phyloP scores from a whole-genome alignment of 1,140 invertebrate genomes.

The Pseudomyrmex dendroicus region DNA sequence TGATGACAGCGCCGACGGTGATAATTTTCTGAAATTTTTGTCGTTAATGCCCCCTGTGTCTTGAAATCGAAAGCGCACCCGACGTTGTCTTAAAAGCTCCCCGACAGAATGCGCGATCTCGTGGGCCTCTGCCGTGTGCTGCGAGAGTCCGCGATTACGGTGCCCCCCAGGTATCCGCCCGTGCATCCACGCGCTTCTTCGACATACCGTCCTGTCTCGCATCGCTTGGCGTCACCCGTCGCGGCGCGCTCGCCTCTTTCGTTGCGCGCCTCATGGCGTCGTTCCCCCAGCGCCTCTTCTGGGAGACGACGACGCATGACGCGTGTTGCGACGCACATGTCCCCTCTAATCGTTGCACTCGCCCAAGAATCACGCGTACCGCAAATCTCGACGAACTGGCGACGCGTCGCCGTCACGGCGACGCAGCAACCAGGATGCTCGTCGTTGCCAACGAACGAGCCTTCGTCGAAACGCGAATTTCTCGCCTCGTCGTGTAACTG shows the following conservation, averaged over 20 bases:
- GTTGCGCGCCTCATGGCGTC: slow-evolving; percentile 7
- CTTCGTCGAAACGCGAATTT: not conserved
- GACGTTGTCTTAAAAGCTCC: slow-evolving; percentile 84
- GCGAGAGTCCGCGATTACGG: slow-evolving; percentile 59
- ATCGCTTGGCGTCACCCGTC: slow-evolving; percentile 57
- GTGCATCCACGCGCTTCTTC: slow-evolving; percentile 54
- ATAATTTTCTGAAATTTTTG: slow-evolving; percentile 90
- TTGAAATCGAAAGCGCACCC: slow-evolving; percentile 86
- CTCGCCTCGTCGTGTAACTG: not conserved
- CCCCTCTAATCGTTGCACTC: slow-evolving; percentile 40
- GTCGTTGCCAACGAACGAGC: not conserved
- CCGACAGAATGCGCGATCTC: slow-evolving; percentile 86
- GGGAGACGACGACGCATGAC: slow-evolving; percentile 56
- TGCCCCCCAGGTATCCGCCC: slow-evolving; percentile 47
- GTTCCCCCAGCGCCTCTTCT: slow-evolving; percentile 36
- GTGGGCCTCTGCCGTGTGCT: slow-evolving; percentile 48
- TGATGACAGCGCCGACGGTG: slow-evolving; percentile 90
- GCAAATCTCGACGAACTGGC: not conserved
- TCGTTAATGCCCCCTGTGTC: slow-evolving; percentile 89
- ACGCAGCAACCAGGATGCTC: slow-evolving; percentile 1
- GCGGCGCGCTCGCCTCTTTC: slow-evolving; percentile 32
- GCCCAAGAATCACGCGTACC: slow-evolving; percentile 19
- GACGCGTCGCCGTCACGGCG: slow-evolving; percentile 7
- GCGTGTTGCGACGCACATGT: slow-evolving; percentile 18
- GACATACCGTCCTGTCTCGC: slow-evolving; percentile 17